Evolutionary conservation across 2,888 invertebrate genomes (phyloP), one percentile per base, ranked within the genome.

Genomic region (Drosophila mercatorum): DNA sequence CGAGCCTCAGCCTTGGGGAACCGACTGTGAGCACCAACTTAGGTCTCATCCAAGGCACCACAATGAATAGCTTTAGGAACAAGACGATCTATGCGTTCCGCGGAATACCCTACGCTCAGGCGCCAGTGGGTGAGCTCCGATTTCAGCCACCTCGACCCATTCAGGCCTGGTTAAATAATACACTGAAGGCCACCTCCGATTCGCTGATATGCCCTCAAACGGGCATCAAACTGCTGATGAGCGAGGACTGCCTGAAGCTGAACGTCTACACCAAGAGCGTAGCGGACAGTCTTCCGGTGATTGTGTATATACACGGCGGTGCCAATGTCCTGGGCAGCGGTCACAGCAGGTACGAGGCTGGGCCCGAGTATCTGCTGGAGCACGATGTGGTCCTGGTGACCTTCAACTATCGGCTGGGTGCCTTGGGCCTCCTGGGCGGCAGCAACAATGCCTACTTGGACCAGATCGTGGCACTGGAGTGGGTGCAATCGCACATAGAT

Each of bases 371-470:
- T 62, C 46, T 92, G 11, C 67, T 92, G 59, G 91, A 92, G 7
- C 78, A 87, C 26, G 81, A 92, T 38, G 80, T 92, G 36, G 88
- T 92, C 0, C 53, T 92, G 22, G 92, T 92, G 5, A 78, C 91
- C 2, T 78, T 92, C 2, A 92, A 92, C 53, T 92, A 92, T 70
- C 91, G 92, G 3, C 60, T 92, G 31, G 92, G 91, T 3, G 80
- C 92, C 1, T 64, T 92, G 44, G 95, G 95, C 6, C 95, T 94
- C 83, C 83, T 95, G 14, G 94, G 94, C 72, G 95, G 95, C 0
- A 96, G 96, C 5, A 96, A 96, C 89, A 94, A 94, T 68, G 96
- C 95, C 0, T 92, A 95, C 68, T 95, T 95, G 82, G 96, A 96
- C 89, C 96, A 96, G 91, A 95, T 95, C 0, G 91, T 93, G 31